Percentiles rank a stretch among this genome's conserved stretches.
phyloP scores from a whole-genome alignment of 2,797 vertebrate genomes.

The Pristis pectinata region DNA sequence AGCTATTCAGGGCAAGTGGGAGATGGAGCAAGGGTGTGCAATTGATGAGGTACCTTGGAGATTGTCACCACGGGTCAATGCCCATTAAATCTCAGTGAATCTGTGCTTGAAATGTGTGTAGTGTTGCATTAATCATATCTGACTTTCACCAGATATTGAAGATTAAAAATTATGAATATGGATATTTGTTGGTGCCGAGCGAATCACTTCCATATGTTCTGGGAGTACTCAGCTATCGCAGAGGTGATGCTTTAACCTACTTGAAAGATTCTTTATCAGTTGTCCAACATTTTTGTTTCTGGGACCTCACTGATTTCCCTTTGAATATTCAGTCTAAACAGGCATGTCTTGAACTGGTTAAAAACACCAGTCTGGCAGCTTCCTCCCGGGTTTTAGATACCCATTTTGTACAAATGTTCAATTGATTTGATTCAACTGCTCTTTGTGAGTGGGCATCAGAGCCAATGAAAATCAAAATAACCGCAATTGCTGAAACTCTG shows the following conservation, averaged over 20 bases:
- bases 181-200: background rate
- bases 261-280: background rate
- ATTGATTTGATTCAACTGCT: background rate
- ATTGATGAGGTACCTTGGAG: constrained; percentile 18
- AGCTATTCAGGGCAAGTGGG: background rate
- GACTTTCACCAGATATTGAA: constrained; percentile 27
- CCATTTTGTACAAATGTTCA: background rate
- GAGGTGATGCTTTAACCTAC: background rate
- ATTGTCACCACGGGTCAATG: background rate
- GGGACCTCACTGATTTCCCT: background rate
- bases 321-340: background rate
- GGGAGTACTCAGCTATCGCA: background rate
- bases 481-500: no score
- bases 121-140: constrained; percentile 27
- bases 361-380: background rate
- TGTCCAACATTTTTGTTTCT: background rate
- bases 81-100: background rate
- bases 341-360: background rate
- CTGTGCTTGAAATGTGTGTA: background rate
- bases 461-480: no score
- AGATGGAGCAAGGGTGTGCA: background rate
- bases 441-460: background rate
- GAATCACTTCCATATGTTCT: constrained; percentile 14
- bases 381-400: background rate
- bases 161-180: constrained; percentile 28